Percentiles rank a stretch among this genome's conserved stretches.
phyloP scores from a whole-genome alignment of 2,888 invertebrate genomes.

The Branchellion lobata region DNA sequence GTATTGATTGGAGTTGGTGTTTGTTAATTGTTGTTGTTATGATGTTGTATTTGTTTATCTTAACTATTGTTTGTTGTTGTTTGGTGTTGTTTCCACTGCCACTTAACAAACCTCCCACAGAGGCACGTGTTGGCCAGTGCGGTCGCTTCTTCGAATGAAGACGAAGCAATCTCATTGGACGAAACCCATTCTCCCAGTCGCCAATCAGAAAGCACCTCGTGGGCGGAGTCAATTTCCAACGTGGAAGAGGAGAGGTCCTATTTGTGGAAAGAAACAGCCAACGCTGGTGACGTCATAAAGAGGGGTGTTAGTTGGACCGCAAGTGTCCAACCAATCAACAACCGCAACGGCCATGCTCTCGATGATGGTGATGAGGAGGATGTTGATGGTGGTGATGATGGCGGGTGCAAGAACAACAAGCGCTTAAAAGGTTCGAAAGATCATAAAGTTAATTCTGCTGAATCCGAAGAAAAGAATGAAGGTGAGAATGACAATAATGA shows the following conservation, averaged over 20 bases:
- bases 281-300: no score
- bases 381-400: not conserved
- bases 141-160: not conserved
- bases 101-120: not conserved
- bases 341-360: no score
- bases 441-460: no score
- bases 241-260: conserved; percentile 30
- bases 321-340: no score
- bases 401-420: not conserved
- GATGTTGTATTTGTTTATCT: no score
- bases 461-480: no score
- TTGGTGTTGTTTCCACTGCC: not conserved
- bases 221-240: conserved; percentile 37
- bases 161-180: conserved; percentile 27
- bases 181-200: conserved; percentile 4
- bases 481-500: no score
- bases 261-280: not conserved
- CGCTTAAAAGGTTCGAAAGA: not conserved
- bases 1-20: no score
- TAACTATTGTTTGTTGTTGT: not conserved
- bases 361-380: not conserved
- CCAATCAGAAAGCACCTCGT: conserved; percentile 37
- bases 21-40: no score
- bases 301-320: no score
- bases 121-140: no score